Conservation (phyloP, 2,888 invertebrate species). For the Strigamia maritima region DNA sequence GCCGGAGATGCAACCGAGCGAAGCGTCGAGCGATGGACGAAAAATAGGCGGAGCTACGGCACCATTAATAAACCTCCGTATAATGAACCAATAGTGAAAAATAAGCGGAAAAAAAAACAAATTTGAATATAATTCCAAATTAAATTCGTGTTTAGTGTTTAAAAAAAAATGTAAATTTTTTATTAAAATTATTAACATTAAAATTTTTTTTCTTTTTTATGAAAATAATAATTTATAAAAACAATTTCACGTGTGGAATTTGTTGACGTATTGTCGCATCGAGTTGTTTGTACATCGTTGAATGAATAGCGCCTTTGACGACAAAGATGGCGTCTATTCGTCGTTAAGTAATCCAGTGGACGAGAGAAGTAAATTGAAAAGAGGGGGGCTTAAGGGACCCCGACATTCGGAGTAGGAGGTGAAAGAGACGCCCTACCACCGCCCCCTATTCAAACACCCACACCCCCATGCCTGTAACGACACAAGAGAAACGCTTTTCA, state of each 20-base stretch:
- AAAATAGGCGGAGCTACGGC: slow-evolving; percentile 14
- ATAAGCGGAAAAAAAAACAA: background rate
- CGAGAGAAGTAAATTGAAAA: background rate
- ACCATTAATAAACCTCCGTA: slow-evolving; percentile 10
- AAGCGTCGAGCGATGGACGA: slow-evolving; percentile 32
- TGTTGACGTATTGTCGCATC: background rate
- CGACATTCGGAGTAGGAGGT: slow-evolving; percentile 28
- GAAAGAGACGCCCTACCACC: slow-evolving; percentile 26
- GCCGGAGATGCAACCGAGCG: slow-evolving; percentile 19
- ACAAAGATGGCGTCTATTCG: background rate
- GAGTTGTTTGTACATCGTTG: background rate
- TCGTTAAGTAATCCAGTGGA: slow-evolving; percentile 25
- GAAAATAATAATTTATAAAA: too few species aligned
- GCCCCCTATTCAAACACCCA: slow-evolving; percentile 34
- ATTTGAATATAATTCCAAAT: background rate
- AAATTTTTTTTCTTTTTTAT: too few species aligned
- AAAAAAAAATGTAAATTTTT: too few species aligned
- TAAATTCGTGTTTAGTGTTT: too few species aligned
- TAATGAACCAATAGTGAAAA: background rate
- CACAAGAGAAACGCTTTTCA: slow-evolving; percentile 31
- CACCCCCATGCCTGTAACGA: slow-evolving; percentile 24
- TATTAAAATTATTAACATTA: too few species aligned
- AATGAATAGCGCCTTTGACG: slow-evolving; percentile 7
- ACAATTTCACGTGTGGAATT: background rate
- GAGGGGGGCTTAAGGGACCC: slow-evolving; percentile 4